phyloP scores from a whole-genome alignment of 1,140 invertebrate species.

The Saxidomus purpurata region DNA sequence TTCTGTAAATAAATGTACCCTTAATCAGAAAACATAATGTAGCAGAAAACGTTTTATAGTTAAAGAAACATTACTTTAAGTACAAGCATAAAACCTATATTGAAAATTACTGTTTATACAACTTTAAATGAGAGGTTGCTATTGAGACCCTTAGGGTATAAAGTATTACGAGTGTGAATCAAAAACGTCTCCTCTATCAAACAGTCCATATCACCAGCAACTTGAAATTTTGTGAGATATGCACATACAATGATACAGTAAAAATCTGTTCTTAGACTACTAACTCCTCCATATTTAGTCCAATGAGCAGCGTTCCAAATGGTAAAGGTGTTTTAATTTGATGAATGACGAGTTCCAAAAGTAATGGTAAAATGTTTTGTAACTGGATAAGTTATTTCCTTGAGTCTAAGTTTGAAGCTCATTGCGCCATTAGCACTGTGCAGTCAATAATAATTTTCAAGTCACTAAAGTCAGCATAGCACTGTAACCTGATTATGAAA shows the following conservation, averaged over 20 bases:
- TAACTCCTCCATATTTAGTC: conserved; percentile 47
- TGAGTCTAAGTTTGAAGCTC: background rate
- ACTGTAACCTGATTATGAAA: too few species aligned
- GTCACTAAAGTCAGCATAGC: background rate
- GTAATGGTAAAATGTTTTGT: conserved; percentile 40
- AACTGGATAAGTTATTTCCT: conserved; percentile 6
- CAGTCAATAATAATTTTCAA: conserved; percentile 5
- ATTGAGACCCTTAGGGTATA: too few species aligned
- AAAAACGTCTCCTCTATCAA: too few species aligned
- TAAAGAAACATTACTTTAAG: too few species aligned
- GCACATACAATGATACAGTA: conserved; percentile 30
- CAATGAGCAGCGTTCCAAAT: conserved; percentile 1
- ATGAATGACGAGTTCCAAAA: conserved; percentile 33
- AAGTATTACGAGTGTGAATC: too few species aligned
- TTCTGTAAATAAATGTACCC: too few species aligned
- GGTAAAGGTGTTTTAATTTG: conserved; percentile 19
- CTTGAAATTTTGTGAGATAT: conserved; percentile 39
- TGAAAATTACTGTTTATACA: too few species aligned
- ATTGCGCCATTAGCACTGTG: conserved; percentile 22
- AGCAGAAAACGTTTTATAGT: too few species aligned
- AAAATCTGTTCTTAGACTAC: conserved; percentile 36
- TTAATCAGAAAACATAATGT: too few species aligned
- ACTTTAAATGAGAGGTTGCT: too few species aligned
- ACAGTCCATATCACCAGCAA: conserved; percentile 11
- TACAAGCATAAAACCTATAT: too few species aligned